Evolutionary conservation across 2,888 invertebrate genomes (phyloP).

Genomic region (Zeuzera pyrina): DNA sequence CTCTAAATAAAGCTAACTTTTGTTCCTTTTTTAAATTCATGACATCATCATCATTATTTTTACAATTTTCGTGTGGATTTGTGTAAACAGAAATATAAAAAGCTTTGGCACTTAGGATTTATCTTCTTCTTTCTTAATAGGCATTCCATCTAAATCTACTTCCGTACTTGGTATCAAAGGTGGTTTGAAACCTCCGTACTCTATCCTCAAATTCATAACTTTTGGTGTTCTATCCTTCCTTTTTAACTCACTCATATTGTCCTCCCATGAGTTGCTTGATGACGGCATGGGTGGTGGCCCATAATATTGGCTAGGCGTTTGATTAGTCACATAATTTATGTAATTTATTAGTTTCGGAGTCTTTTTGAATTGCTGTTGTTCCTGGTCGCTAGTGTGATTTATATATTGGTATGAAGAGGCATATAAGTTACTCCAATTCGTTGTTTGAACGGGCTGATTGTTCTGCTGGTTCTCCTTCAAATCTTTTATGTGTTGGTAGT

Average conservation of each 20-base stretch:
- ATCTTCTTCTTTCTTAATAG: constrained; percentile 57
- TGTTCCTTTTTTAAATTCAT: no score
- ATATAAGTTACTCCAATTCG: constrained; percentile 51
- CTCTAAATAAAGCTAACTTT: no score
- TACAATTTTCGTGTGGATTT: no score
- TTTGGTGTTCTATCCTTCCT: constrained; percentile 72
- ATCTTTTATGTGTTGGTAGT: constrained; percentile 22
- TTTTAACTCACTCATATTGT: constrained; percentile 48
- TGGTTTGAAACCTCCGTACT: constrained; percentile 87
- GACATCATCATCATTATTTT: no score
- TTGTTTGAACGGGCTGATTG: constrained; percentile 24
- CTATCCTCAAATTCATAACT: constrained; percentile 74
- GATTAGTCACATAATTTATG: constrained; percentile 28
- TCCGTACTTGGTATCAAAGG: constrained; percentile 86
- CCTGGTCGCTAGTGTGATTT: constrained; percentile 28
- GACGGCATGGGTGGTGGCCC: constrained; percentile 57
- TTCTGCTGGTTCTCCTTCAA: constrained; percentile 14
- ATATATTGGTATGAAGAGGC: constrained; percentile 51
- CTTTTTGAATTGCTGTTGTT: constrained; percentile 18
- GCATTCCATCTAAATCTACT: constrained; percentile 81
- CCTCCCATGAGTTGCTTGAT: constrained; percentile 33
- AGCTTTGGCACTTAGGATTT: no score
- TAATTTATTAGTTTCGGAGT: constrained; percentile 23
- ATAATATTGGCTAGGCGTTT: constrained; percentile 51
- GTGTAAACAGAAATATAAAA: no score